Base-by-base conservation (phyloP, 2,888 invertebrate genomes). In the Subacronicta megacephala region DNA sequence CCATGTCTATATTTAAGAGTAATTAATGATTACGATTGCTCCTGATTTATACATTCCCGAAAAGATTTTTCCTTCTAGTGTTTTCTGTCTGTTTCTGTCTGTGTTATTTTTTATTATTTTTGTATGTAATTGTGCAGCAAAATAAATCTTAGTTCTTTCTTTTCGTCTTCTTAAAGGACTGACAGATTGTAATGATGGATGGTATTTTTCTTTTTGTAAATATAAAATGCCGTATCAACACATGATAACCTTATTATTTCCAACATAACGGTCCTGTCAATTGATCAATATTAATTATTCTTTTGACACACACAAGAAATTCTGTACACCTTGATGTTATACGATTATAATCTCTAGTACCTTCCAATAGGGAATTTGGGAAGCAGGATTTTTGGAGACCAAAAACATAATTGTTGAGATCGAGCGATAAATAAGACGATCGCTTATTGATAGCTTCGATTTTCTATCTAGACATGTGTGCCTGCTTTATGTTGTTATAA, bases 211-310 rank as follows among this genome's bases (percentile, higher is more conserved):
- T 44, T 37, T 31, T 40, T 26, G 20, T 37, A 10, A 42, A 43
- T 43, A 17, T 37, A 40, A 63, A 43, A 42, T 46, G 10, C 26
- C 7, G 17, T 23, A n/a, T n/a, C 36, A 40, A 44, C 35, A 41
- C 23, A 38, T 37, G 45, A 60, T 64, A 68, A 51, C 70, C 57
- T 70, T 59, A 70, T 71, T 77, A 65, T 69, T 64, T 67, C 49
- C 57, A 70, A 67, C 54, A 54, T 81, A 81, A 82, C 80, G 82
- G 80, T 54, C 57, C 46, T 79, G 78, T 77, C 81, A 67, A 50
- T 53, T 80, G 83, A 80, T 82, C 77, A 83, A 79, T 83, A 85
- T 83, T 84, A 83, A 85, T 84, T 83, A 78, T 80, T 73, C 55
- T 23, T 72, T 67, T 73, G 72, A 74, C 61, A 52, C 61, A 63